phyloP scores from a whole-genome alignment of 2,113 vertebrate genomes.

The Scatophagus argus region DNA sequence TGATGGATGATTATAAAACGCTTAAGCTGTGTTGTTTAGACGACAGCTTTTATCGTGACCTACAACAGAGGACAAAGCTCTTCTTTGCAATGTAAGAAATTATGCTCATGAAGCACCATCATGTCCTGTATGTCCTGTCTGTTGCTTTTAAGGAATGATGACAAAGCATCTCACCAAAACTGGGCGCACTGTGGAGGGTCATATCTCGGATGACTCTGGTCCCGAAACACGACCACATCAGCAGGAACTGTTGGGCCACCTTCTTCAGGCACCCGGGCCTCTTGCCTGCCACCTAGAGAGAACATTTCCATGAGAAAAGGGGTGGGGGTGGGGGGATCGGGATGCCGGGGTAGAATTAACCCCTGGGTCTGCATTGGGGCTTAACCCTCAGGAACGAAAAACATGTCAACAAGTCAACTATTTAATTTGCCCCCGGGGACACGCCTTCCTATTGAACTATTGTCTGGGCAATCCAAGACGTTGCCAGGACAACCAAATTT shows the following conservation, averaged over 20 bases:
- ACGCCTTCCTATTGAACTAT: slow-evolving; percentile 86
- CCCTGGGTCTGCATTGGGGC: slow-evolving; percentile 77
- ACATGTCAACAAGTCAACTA: slow-evolving; percentile 90
- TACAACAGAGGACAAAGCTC: no score
- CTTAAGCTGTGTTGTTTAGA: no score
- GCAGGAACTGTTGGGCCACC: slow-evolving; percentile 97
- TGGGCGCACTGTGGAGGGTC: slow-evolving; percentile 98
- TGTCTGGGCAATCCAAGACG: slow-evolving; percentile 79
- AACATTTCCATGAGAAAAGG: slow-evolving; percentile 86
- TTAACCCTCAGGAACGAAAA: slow-evolving; percentile 86
- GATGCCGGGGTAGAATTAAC: slow-evolving; percentile 79
- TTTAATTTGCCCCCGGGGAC: slow-evolving; percentile 86
- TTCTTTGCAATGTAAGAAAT: no score
- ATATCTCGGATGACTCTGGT: slow-evolving; percentile 99
- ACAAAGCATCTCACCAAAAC: slow-evolving; percentile 90
- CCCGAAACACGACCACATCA: slow-evolving; percentile 99
- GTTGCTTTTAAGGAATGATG: neutral
- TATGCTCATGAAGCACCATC: neutral
- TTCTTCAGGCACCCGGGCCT: slow-evolving; percentile 95
- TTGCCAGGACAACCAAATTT: slow-evolving; percentile 83
- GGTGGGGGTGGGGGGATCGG: slow-evolving; percentile 68
- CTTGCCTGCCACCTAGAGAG: slow-evolving; percentile 94
- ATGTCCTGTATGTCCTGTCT: neutral
- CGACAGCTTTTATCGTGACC: no score
- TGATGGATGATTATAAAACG: no score